Conservation (phyloP, 2,888 invertebrate genomes). For the Lasioglossum marginatum region DNA sequence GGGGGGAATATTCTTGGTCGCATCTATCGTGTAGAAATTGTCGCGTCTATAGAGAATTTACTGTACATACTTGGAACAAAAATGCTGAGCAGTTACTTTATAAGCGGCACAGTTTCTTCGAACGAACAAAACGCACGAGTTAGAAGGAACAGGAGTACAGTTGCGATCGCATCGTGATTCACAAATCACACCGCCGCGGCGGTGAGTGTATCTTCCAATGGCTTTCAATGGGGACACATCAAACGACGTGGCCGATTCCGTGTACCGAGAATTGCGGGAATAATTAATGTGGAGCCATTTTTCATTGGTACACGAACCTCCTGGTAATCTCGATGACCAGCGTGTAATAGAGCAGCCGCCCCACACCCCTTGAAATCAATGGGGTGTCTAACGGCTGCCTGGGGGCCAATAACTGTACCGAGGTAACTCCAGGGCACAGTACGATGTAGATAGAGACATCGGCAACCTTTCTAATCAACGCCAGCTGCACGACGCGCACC, state of each 20-base stretch:
- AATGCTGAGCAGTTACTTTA: neutral
- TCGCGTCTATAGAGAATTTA: no score
- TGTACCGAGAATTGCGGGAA: constrained; percentile 29
- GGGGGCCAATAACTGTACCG: constrained; percentile 63
- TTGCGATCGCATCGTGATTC: no score
- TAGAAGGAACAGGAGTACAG: neutral
- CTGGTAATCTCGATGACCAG: constrained; percentile 64
- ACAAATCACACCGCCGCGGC: neutral
- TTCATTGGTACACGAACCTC: constrained; percentile 44
- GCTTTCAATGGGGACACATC: constrained; percentile 14
- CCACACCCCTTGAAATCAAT: constrained; percentile 65
- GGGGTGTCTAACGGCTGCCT: constrained; percentile 69
- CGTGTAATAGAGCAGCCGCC: constrained; percentile 58
- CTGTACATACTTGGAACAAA: no score
- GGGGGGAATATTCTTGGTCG: no score
- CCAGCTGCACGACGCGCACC: constrained; percentile 47
- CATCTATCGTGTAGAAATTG: no score
- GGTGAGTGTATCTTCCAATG: neutral
- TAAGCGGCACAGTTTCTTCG: neutral
- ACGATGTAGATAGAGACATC: neutral
- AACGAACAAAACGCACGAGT: neutral
- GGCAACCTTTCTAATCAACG: constrained; percentile 69
- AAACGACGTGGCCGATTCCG: constrained; percentile 5
- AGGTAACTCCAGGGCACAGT: constrained; percentile 27
- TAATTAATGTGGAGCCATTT: constrained; percentile 64